These are phyloP conservation scores for Cladopsammia gracilis DNA, from an alignment of 64 coral and sea anemone species.

Conservation along the genomic window DNA sequence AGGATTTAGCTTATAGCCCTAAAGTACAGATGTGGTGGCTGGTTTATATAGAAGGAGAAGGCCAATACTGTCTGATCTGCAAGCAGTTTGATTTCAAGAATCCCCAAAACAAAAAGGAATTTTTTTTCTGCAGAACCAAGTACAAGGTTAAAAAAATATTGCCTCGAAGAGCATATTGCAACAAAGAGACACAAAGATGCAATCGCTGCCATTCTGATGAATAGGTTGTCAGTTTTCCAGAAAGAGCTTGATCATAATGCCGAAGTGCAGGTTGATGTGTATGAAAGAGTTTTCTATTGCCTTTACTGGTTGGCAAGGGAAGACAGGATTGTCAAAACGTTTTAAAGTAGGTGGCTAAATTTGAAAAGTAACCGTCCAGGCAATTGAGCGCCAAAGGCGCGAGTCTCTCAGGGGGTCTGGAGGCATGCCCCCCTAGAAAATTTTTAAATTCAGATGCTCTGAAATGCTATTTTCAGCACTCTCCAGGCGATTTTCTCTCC, in stretches of 20 bases:
- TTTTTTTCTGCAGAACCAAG: neutral
- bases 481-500: too few species aligned
- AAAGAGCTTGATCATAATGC: conserved; percentile 24
- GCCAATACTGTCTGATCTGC: conserved; percentile 34
- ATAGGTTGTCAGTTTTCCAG: conserved; percentile 43
- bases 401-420: too few species aligned
- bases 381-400: too few species aligned
- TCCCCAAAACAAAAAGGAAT: conserved; percentile 38
- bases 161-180: conserved; percentile 23
- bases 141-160: conserved; percentile 7
- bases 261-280: neutral
- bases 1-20: neutral
- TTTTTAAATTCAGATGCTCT: too few species aligned
- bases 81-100: conserved; percentile 34
- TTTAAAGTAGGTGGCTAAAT: too few species aligned
- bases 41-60: conserved; percentile 13
- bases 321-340: too few species aligned
- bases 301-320: conserved; percentile 34
- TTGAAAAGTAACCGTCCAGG: too few species aligned
- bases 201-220: conserved; percentile 18
- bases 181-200: conserved; percentile 57
- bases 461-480: too few species aligned
- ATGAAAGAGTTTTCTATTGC: conserved; percentile 5
- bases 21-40: conserved; percentile 23
- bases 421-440: too few species aligned